phyloP scores from a whole-genome alignment of 2,113 vertebrate genomes.

The Penelope pileata region DNA sequence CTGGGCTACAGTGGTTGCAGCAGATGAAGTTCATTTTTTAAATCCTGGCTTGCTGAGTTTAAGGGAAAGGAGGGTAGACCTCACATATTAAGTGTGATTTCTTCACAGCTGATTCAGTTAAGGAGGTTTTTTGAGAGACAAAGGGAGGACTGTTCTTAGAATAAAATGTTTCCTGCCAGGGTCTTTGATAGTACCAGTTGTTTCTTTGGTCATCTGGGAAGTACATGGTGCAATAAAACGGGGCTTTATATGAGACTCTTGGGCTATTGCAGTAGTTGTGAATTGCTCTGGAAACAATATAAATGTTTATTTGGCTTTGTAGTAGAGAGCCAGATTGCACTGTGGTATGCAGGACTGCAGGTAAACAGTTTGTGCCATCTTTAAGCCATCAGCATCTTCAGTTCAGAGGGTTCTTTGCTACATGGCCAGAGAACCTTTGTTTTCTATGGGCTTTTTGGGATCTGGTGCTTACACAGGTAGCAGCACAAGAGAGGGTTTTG shows the following conservation, averaged over 20 bases:
- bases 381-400: neutral
- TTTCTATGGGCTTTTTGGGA: neutral
- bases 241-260: neutral
- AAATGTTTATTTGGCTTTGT: neutral
- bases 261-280: neutral
- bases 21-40: neutral
- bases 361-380: neutral
- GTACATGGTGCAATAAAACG: neutral
- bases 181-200: neutral
- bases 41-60: neutral
- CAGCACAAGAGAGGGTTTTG: neutral
- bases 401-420: neutral
- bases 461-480: neutral
- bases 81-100: neutral
- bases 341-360: neutral
- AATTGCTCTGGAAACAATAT: neutral
- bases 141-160: neutral
- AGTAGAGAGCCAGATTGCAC: neutral
- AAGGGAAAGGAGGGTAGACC: neutral
- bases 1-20: neutral
- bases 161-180: rapidly evolving
- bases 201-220: neutral
- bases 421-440: neutral
- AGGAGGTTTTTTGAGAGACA: neutral
- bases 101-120: neutral